A percentile compares a stretch with the other conserved stretches of the same genome.
phyloP scores from a whole-genome alignment of 2,797 vertebrate genomes.

The Tokudaia tokunoshimensis region DNA sequence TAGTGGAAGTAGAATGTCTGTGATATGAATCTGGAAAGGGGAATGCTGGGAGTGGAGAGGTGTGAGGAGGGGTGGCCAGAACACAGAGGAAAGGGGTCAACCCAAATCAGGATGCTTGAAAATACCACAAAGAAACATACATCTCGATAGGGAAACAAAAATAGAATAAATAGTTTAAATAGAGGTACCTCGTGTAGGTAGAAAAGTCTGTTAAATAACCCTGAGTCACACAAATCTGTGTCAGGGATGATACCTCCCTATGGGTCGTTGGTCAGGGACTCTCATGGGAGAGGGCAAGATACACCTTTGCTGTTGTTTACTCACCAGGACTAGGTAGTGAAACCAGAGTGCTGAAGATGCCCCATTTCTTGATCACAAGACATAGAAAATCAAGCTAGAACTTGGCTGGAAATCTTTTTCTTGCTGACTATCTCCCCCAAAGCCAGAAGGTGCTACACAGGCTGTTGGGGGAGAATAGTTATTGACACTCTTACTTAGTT shows the following conservation, averaged over 20 bases:
- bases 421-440: not conserved
- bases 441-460: not conserved
- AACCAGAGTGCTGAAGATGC: not conserved
- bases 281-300: not conserved
- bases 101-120: not conserved
- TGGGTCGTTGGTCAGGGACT: not conserved
- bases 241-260: not conserved
- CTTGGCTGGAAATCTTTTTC: not conserved
- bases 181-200: not conserved
- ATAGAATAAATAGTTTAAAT: not conserved
- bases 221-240: not conserved
- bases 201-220: not conserved
- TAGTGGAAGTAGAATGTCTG: not conserved
- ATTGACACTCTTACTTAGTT: not conserved
- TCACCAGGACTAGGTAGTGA: not conserved
- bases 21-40: not conserved
- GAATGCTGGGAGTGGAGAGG: not conserved
- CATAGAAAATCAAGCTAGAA: not conserved
- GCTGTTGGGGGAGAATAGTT: not conserved
- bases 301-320: not conserved
- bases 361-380: not conserved
- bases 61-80: not conserved
- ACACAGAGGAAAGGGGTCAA: not conserved
- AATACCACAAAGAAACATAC: not conserved
- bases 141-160: not conserved